Evolutionary conservation across 1,140 invertebrate genomes (phyloP), one percentile per base, ranked within the genome.

Genomic region (Plectrocnemia conspersa): DNA sequence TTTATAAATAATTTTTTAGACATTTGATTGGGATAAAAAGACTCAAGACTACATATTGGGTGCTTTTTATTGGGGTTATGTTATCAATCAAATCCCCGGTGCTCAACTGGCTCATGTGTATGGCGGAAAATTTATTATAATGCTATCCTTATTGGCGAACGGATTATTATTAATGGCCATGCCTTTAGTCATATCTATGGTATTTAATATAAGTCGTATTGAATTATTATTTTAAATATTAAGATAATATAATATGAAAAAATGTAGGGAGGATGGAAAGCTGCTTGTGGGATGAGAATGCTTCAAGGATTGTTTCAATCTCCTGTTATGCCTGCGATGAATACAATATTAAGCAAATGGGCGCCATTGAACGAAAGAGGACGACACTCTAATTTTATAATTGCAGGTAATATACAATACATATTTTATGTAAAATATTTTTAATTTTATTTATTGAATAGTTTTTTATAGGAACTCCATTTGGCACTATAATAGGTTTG

Each of bases 291-390:
- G n/a, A 13, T 56, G 15, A 35, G 58, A 22, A 23, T 56, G 21
- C 5, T 61, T 6, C 54, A 61, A 69, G 92, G 92, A 0, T 65
- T 93, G 0, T 77, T 76, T n/a, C 83, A 93, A 74, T 90, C 90
- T 1, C 82, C 88, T 11, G 74, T 88, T 0, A 86, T 86, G 62
- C 90, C 91, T 0, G 79, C 81, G 9, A 78, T 85, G 5, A 89
- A 93, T 63, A 84, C 83, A 2, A 16, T 61, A 9, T 23, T 61
- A 16, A 49, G 58, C 6, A 61, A 56, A 50, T 60, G 58, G 58
- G 58, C 58, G 25, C 58, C 58, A 9, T 18, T 60, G 9, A 48
- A 35, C 11, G 58, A 60, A 67, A 66, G 80, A 47, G 80, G 76
- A 36, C 67, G 65, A 61, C 58, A 72, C 10, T 64, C 70, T 16